These are phyloP conservation scores for Rotaria macrura DNA, from an alignment of 2,888 invertebrate species.

Conservation along the genomic window DNA sequence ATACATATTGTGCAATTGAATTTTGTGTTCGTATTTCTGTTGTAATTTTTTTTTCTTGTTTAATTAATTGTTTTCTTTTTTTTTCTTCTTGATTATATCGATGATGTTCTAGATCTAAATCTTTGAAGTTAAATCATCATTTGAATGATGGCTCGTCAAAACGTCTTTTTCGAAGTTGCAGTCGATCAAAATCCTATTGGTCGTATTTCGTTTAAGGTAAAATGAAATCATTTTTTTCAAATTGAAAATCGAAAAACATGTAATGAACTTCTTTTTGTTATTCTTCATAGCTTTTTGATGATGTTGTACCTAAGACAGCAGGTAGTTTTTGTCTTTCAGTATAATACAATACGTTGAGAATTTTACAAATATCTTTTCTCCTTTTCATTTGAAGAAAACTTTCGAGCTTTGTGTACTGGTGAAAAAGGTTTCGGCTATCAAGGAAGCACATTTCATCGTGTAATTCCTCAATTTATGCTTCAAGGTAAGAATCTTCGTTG, in stretches of 20 bases:
- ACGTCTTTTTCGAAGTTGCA: constrained; percentile 26
- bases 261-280: background rate
- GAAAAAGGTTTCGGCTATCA: constrained; percentile 33
- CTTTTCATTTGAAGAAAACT: constrained; percentile 30
- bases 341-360: background rate
- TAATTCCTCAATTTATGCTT: constrained; percentile 31
- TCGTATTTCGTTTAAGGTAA: constrained; percentile 35
- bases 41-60: background rate
- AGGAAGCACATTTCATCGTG: constrained; percentile 29
- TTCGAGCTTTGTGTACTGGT: constrained; percentile 32
- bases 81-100: background rate
- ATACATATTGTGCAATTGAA: background rate
- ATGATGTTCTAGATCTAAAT: background rate
- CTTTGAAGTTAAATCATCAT: background rate
- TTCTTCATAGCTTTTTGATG: constrained; percentile 63
- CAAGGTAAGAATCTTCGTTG: constrained; percentile 28
- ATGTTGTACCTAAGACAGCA: constrained; percentile 83
- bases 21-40: background rate
- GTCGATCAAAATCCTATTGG: constrained; percentile 30
- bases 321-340: constrained; percentile 34
- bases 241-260: too few relatives aligned
- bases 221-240: background rate
- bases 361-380: background rate
- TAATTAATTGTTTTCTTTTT: background rate
- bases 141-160: background rate